Conservation (phyloP, 2,888 invertebrate genomes). For the Stomorhina lunata region DNA sequence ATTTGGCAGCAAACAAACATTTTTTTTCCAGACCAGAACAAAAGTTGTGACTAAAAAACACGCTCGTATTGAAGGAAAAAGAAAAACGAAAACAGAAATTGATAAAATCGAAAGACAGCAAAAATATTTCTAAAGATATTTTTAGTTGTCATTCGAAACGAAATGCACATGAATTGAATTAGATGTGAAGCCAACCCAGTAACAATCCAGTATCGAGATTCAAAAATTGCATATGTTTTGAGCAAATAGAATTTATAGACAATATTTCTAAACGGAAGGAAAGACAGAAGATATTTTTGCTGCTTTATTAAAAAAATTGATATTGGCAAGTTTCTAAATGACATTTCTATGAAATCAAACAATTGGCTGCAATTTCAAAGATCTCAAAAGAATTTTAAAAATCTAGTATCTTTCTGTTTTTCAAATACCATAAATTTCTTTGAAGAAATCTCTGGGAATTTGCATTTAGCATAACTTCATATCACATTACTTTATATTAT, state of each 20-base stretch:
- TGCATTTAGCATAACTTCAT: too few relatives aligned
- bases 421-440: too few relatives aligned
- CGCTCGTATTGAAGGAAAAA: neutral
- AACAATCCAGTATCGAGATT: neutral
- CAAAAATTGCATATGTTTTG: neutral
- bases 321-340: too few relatives aligned
- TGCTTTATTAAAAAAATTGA: neutral
- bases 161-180: slow-evolving; percentile 3
- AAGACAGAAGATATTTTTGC: neutral
- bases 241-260: neutral
- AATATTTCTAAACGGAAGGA: neutral
- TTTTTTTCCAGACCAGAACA: too few relatives aligned
- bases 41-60: too few relatives aligned
- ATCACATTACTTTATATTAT: too few relatives aligned
- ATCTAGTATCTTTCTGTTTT: too few relatives aligned
- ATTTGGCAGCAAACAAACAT: too few relatives aligned
- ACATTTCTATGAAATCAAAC: too few relatives aligned
- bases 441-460: too few relatives aligned
- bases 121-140: neutral
- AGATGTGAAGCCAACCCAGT: neutral
- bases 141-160: slow-evolving; percentile 10
- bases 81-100: neutral
- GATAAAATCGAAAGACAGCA: neutral
- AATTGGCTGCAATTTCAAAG: too few relatives aligned
- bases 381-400: too few relatives aligned